These are phyloP conservation scores for Blastobasis adustella DNA, from an alignment of 2,888 invertebrate species.

Conservation along the genomic window DNA sequence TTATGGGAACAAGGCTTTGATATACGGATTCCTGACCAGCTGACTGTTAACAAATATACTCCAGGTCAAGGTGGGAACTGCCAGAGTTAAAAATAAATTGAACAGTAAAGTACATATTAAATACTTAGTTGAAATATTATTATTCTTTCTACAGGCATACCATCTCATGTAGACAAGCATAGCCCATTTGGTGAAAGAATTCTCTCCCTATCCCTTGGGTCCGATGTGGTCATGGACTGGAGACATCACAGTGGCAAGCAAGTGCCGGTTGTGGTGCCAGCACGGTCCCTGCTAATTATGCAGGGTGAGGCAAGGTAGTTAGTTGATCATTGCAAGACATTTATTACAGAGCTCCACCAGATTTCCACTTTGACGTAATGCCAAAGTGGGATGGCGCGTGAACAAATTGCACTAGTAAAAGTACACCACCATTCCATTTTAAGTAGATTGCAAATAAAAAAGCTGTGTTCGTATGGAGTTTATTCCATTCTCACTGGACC, in stretches of 20 bases:
- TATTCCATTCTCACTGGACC: too few species aligned
- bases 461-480: too few species aligned
- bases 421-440: too few species aligned
- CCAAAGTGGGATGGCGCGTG: too few species aligned
- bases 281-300: constrained; percentile 84
- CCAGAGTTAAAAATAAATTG: too few species aligned
- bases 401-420: too few species aligned
- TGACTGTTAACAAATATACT: constrained; percentile 88
- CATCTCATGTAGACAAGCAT: constrained; percentile 95
- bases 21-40: constrained; percentile 81
- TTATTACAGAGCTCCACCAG: too few species aligned
- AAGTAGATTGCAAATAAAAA: too few species aligned
- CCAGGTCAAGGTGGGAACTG: constrained; percentile 83
- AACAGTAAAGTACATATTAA: neutral
- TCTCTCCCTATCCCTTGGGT: constrained; percentile 88
- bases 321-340: too few species aligned
- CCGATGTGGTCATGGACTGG: constrained; percentile 93
- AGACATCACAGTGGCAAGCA: constrained; percentile 75
- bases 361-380: too few species aligned
- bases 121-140: neutral
- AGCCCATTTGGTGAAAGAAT: constrained; percentile 94
- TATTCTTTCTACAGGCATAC: constrained; percentile 81
- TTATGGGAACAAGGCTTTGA: constrained; percentile 52
- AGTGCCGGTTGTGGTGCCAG: constrained; percentile 78
- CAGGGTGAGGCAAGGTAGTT: constrained; percentile 83